These are phyloP conservation scores for Hylyphantes graminicola DNA, from an alignment of 1,140 invertebrate species.

Conservation along the genomic window DNA sequence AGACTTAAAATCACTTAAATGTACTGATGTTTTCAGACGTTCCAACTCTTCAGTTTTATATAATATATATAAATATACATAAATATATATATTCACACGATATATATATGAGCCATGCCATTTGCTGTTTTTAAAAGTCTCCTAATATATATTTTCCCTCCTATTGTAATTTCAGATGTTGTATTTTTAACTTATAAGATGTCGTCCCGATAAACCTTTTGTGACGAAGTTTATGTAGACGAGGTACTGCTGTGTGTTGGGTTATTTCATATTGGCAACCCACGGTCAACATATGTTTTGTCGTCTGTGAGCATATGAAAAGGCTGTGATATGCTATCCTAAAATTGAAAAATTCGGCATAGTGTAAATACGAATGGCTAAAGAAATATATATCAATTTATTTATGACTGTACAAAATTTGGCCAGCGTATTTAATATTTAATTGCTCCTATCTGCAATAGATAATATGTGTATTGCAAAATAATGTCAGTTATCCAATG, in stretches of 20 bases:
- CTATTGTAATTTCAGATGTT: constrained; percentile 43
- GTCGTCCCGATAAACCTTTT: constrained; percentile 9
- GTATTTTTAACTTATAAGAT: constrained; percentile 39
- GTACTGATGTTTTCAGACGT: constrained; percentile 30
- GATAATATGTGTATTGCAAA: no score
- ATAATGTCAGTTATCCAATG: no score
- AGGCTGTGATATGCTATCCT: no score
- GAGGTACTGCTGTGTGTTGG: constrained; percentile 23
- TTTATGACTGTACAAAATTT: no score
- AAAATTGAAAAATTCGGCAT: no score
- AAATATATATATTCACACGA: constrained; percentile 53
- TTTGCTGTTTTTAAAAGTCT: constrained; percentile 57
- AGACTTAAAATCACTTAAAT: constrained; percentile 25
- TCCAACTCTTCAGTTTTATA: constrained; percentile 60
- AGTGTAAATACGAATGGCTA: no score
- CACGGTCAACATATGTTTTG: neutral
- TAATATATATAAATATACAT: constrained; percentile 51
- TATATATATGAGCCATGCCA: constrained; percentile 58
- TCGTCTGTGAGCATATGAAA: no score
- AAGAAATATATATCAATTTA: no score
- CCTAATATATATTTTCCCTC: constrained; percentile 39
- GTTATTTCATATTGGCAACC: constrained; percentile 17
- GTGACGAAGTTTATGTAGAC: constrained; percentile 40
- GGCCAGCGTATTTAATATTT: no score
- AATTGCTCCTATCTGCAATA: no score